Conservation (phyloP, 2,113 vertebrate genomes). For the Eulemur macaco region DNA sequence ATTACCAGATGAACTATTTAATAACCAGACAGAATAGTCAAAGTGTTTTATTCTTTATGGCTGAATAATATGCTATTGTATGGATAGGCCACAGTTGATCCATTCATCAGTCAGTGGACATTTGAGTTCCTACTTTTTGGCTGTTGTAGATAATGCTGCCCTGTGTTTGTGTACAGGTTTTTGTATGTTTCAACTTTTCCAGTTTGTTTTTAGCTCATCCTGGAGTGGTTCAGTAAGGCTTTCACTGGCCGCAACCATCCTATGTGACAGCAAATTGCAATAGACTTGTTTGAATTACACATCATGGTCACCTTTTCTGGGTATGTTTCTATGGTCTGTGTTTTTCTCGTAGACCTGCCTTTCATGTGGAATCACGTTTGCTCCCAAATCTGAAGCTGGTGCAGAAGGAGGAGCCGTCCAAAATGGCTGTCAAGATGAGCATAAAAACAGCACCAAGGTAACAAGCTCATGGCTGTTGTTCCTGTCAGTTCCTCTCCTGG, state of each 20-base stretch:
- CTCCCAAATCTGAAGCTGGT: constrained; percentile 84
- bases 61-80: not conserved
- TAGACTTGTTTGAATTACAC: not conserved
- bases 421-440: constrained; percentile 92
- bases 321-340: constrained; percentile 55
- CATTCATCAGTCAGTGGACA: not conserved
- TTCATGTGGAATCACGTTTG: constrained; percentile 87
- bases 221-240: not conserved
- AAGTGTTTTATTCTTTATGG: not conserved
- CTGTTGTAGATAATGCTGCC: not conserved
- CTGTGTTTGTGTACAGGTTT: not conserved
- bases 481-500: constrained; percentile 13
- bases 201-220: not conserved
- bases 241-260: not conserved
- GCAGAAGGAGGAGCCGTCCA: constrained; percentile 87
- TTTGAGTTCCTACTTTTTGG: not conserved
- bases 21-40: no score
- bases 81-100: not conserved
- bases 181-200: not conserved
- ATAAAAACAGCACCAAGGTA: constrained; percentile 90
- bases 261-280: not conserved
- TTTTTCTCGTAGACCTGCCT: constrained; percentile 88
- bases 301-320: not conserved
- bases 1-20: no score
- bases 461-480: constrained; percentile 55